Conservation (phyloP, 2,113 vertebrate genomes). For the Leptodactylus fuscus region DNA sequence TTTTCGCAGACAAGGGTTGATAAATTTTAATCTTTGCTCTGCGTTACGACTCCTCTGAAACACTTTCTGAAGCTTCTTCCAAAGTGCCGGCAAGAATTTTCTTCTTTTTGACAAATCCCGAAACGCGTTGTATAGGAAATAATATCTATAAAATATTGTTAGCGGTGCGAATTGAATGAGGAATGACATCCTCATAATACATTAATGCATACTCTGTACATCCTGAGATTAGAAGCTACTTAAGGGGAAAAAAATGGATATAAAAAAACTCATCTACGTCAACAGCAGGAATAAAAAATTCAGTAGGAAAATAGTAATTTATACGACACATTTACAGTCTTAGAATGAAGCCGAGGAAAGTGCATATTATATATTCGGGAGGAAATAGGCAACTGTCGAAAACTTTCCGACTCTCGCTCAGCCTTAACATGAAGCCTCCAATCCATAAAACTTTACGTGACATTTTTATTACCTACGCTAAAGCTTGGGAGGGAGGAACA, state of each 20-base stretch:
- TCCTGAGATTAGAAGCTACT: constrained; percentile 37
- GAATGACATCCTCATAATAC: constrained; percentile 23
- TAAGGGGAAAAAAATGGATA: not conserved
- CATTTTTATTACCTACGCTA: not conserved
- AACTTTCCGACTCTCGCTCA: not conserved
- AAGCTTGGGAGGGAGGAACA: not conserved
- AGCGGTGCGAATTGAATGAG: not conserved
- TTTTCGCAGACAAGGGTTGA: not conserved
- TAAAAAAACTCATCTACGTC: not conserved
- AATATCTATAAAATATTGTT: not conserved
- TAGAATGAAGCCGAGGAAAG: not conserved
- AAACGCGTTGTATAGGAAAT: not conserved
- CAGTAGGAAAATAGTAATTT: constrained; percentile 8
- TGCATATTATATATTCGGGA: constrained; percentile 1
- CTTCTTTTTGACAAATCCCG: constrained; percentile 3
- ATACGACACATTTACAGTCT: not conserved
- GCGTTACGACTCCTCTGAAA: not conserved
- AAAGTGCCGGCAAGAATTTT: not conserved
- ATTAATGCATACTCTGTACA: constrained; percentile 2
- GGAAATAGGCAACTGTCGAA: not conserved
- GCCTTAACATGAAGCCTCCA: not conserved
- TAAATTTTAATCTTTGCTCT: not conserved
- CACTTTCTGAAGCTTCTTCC: not conserved
- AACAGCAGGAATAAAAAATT: not conserved
- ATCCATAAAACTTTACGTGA: not conserved